Conservation (phyloP, 2,888 invertebrate species). For the Deroplatys truncata region DNA sequence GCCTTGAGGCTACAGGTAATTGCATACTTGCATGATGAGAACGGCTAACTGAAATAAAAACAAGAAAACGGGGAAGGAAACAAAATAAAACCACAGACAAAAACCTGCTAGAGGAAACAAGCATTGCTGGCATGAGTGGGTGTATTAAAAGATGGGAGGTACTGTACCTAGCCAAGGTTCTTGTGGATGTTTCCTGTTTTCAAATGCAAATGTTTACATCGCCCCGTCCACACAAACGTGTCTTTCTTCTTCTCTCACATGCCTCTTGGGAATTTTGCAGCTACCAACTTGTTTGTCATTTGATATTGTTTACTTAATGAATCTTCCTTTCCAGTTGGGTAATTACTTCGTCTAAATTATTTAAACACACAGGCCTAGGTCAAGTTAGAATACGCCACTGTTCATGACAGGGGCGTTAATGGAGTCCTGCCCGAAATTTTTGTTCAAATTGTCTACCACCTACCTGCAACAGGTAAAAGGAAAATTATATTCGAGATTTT, state of each 20-base stretch:
- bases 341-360: too few species aligned
- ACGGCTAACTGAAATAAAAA: not conserved
- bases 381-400: too few species aligned
- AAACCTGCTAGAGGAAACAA: not conserved
- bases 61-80: not conserved
- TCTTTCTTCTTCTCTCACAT: not conserved
- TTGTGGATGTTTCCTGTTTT: not conserved
- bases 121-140: not conserved
- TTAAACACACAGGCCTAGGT: too few species aligned
- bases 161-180: not conserved
- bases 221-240: too few species aligned
- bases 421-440: too few species aligned
- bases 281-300: not conserved
- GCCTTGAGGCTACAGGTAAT: not conserved
- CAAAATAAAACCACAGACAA: not conserved
- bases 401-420: too few species aligned
- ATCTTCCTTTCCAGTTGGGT: too few species aligned
- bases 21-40: constrained; percentile 2
- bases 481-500: too few species aligned
- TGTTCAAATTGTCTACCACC: too few species aligned
- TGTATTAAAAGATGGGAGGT: not conserved
- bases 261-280: not conserved
- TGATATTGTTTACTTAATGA: not conserved
- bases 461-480: too few species aligned
- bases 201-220: not conserved